Evolutionary conservation across 2,113 vertebrate genomes (phyloP).

Genomic region (Galeopterus variegatus): DNA sequence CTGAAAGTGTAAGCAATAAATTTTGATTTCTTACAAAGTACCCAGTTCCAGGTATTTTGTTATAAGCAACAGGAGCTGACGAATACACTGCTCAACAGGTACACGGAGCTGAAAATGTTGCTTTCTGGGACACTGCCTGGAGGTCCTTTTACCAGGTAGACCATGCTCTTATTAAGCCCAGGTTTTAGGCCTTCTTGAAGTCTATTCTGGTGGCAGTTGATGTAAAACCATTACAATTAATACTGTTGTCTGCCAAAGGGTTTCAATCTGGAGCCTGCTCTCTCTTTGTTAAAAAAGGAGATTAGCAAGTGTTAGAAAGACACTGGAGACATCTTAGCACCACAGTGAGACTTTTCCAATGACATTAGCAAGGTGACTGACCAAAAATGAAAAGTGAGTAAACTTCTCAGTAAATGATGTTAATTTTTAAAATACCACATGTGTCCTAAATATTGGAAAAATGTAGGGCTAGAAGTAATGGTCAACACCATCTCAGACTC

Average conservation of each 20-base stretch:
- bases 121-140: neutral
- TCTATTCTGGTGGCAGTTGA: neutral
- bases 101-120: neutral
- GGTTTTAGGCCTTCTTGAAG: neutral
- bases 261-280: neutral
- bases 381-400: neutral
- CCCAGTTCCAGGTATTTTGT: no score
- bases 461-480: neutral
- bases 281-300: neutral
- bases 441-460: neutral
- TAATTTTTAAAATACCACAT: neutral
- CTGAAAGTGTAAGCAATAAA: no score
- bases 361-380: neutral
- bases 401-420: neutral
- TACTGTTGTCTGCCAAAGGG: neutral
- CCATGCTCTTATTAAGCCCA: neutral
- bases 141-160: neutral
- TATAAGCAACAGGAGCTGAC: no score
- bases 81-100: neutral
- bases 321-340: neutral
- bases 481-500: neutral
- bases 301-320: neutral
- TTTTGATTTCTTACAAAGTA: no score
- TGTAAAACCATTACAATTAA: neutral
- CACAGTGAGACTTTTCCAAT: neutral